These are phyloP conservation scores for Neodon shergylaensis DNA, from an alignment of 2,113 vertebrate genomes.

Conservation along the genomic window DNA sequence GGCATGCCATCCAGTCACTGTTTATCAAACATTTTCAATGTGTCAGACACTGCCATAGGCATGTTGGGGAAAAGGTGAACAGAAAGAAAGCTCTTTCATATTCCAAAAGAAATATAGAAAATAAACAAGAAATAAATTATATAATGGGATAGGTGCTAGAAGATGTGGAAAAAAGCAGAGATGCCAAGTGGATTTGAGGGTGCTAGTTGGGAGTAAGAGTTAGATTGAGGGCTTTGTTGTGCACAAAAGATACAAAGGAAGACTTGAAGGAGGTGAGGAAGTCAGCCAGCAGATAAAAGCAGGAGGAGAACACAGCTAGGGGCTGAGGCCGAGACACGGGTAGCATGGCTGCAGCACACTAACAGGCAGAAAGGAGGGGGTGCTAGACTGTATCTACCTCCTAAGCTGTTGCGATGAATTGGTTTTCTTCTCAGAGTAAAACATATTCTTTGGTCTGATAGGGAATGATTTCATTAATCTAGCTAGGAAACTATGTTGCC, in stretches of 20 bases:
- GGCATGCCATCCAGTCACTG: not conserved
- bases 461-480: not conserved
- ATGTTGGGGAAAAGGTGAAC: not conserved
- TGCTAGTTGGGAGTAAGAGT: not conserved
- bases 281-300: not conserved
- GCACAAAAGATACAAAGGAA: not conserved
- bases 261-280: not conserved
- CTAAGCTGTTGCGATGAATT: not conserved
- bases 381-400: not conserved
- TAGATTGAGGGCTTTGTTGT: not conserved
- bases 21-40: conserved; percentile 35
- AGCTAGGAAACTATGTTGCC: not conserved
- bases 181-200: not conserved
- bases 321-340: not conserved
- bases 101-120: not conserved
- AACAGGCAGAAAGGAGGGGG: not conserved
- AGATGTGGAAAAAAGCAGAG: not conserved
- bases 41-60: conserved; percentile 20
- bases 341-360: not conserved
- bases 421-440: conserved; percentile 12
- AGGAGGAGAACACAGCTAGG: not conserved
- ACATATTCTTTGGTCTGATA: not conserved
- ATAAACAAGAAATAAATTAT: not conserved
- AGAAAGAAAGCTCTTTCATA: conserved; percentile 38
- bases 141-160: not conserved